Base-by-base conservation (phyloP, 2,888 invertebrate species). In the Thumatha senex region DNA sequence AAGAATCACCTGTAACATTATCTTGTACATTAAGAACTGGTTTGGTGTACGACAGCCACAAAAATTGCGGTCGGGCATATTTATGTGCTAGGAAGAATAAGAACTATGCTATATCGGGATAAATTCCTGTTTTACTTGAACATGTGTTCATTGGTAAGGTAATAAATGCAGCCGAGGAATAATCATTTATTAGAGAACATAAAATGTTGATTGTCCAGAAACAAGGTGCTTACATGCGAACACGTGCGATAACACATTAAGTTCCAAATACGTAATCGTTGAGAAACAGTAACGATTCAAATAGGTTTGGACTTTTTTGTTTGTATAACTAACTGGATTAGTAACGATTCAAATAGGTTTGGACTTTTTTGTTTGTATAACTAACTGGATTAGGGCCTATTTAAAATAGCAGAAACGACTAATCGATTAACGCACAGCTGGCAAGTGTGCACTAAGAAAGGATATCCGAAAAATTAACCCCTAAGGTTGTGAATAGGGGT, bases 1-100 rank as follows among this genome's bases (percentile, higher is more conserved):
- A 74, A 72, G 77, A 77, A 80, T 81, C 86, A 88, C 86, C 86
- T 87, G 88, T 82, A 72, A 76, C 76, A 76, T 76, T 77, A 76
- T 78, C 74, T 73, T 75, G 13, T 34, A 74, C 70, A 64, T 62
- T 18, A 56, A 60, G 76, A 39, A 87, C 86, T 84, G 82, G 86
- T 85, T 79, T 63, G 62, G 58, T 74, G 81, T 73, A 81, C 80
- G 81, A 24, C 18, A 24, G 18, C 18, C 82, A 80, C 76, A 66
- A 80, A 77, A 79, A 24, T 82, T 78, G 81, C 80, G 73, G 71
- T 76, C 72, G 78, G 79, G 80, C 76, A 81, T 80, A 82, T 82
- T 80, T 78, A 61, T 71, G 70, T 50, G 40, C 50, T 56, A 55
- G 40, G 43, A 50, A 56, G 46, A 64, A 46, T 56, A 53, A n/a